These are phyloP conservation scores for Agrochola circellaris DNA, from an alignment of 2,888 invertebrate genomes.

Conservation along the genomic window DNA sequence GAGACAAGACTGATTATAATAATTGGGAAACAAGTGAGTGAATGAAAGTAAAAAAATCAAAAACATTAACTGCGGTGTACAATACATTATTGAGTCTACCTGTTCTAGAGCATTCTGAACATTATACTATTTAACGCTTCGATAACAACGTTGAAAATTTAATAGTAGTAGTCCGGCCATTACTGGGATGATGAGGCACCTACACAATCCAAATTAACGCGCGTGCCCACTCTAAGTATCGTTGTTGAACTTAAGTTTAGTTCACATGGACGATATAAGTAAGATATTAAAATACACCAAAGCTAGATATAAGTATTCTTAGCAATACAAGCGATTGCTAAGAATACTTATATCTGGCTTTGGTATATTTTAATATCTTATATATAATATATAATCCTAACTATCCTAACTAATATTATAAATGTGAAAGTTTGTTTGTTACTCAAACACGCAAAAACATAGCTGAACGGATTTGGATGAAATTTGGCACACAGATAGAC, in stretches of 20 bases:
- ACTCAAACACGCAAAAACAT: too few species aligned
- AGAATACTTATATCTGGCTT: not conserved
- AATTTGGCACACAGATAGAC: too few species aligned
- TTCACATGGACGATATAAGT: constrained; percentile 56
- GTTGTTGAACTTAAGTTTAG: constrained; percentile 50
- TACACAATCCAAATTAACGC: constrained; percentile 71
- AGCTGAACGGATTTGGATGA: too few species aligned
- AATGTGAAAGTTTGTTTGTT: too few species aligned
- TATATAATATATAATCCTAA: too few species aligned
- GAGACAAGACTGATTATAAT: constrained; percentile 45
- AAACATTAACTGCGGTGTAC: constrained; percentile 64
- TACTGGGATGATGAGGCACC: constrained; percentile 73
- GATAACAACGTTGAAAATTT: constrained; percentile 77
- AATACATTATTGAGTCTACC: constrained; percentile 69
- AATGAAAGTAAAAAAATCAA: constrained; percentile 52
- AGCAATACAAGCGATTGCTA: constrained; percentile 9
- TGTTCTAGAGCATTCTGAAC: constrained; percentile 66
- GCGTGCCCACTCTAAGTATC: constrained; percentile 38
- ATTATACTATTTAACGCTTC: constrained; percentile 75
- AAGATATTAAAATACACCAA: not conserved
- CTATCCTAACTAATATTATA: too few species aligned
- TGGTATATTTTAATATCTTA: not conserved
- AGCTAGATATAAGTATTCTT: not conserved
- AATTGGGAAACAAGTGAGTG: constrained; percentile 45
- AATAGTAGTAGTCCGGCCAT: constrained; percentile 70